A percentile compares a stretch with the other conserved stretches of the same genome.
phyloP scores from a whole-genome alignment of 2,113 vertebrate species.

The Orycteropus afer region DNA sequence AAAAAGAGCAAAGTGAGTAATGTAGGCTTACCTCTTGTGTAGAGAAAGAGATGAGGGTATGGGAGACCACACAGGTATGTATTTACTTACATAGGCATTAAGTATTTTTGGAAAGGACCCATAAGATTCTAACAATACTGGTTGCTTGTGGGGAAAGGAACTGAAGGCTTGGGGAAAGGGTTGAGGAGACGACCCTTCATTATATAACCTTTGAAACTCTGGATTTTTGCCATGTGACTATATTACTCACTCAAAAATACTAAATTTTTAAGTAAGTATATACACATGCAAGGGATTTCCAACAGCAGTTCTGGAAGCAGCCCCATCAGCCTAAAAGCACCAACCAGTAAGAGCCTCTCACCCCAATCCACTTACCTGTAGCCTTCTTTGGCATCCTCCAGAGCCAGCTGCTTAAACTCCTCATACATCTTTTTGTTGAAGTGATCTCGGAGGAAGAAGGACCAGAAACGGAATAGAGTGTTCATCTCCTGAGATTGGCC shows the following conservation, averaged over 20 bases:
- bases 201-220: not conserved
- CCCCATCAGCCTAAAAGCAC: not conserved
- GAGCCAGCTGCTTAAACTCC: constrained; percentile 96
- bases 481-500: constrained; percentile 99
- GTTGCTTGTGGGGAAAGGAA: not conserved
- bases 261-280: not conserved
- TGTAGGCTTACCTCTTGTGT: not conserved
- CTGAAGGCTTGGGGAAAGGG: not conserved
- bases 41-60: not conserved
- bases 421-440: constrained; percentile 99
- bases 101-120: not conserved
- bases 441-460: constrained; percentile 98
- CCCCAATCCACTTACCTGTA: constrained; percentile 90
- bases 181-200: not conserved
- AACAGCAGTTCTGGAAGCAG: not conserved
- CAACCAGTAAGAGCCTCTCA: accelerated
- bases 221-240: not conserved
- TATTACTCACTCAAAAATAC: not conserved
- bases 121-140: not conserved
- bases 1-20: not conserved
- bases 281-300: not conserved
- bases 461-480: constrained; percentile 99
- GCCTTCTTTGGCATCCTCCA: constrained; percentile 97
- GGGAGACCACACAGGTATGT: not conserved
- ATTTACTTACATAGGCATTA: not conserved